Percentiles rank a stretch among this genome's conserved stretches.
These are phyloP conservation scores for Pygocentrus nattereri DNA, from an alignment of 2,797 vertebrate genomes.

Conservation along the genomic window DNA sequence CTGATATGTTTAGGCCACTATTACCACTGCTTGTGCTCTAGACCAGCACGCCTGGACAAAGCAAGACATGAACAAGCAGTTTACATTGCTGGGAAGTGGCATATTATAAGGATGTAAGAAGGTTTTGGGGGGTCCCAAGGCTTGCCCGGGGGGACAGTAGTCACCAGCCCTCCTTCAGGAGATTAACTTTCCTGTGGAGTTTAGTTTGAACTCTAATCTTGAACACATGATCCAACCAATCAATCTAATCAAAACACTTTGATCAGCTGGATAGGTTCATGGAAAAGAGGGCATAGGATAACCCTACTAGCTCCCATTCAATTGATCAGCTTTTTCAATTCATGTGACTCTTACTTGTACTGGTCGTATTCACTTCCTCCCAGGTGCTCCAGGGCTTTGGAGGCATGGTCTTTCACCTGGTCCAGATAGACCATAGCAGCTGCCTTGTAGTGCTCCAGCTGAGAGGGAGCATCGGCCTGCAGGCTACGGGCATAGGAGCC, in stretches of 20 bases:
- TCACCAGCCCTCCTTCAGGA: too few species aligned
- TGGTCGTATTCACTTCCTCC: constrained; percentile 77
- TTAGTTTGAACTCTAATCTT: background rate
- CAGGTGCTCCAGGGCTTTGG: constrained; percentile 73
- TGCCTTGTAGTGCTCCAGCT: constrained; percentile 71
- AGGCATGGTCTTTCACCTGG: constrained; percentile 73
- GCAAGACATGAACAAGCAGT: too few species aligned
- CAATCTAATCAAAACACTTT: background rate
- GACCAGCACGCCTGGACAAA: too few species aligned
- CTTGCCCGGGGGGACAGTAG: too few species aligned
- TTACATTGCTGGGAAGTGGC: too few species aligned
- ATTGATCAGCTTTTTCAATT: background rate
- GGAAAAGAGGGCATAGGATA: too few species aligned
- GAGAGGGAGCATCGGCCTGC: constrained; percentile 73
- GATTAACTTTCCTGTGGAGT: background rate
- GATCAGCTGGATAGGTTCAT: too few species aligned
- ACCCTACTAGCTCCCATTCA: background rate
- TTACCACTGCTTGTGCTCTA: too few species aligned
- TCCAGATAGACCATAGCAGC: constrained; percentile 78
- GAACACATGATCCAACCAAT: background rate
- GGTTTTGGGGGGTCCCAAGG: too few species aligned
- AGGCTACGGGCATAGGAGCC: constrained; percentile 76
- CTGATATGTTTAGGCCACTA: too few species aligned
- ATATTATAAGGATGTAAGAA: too few species aligned
- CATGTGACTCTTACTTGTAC: constrained; percentile 73